Base-by-base conservation (phyloP, 2,888 invertebrate species). In the Amblyteles armatorius region DNA sequence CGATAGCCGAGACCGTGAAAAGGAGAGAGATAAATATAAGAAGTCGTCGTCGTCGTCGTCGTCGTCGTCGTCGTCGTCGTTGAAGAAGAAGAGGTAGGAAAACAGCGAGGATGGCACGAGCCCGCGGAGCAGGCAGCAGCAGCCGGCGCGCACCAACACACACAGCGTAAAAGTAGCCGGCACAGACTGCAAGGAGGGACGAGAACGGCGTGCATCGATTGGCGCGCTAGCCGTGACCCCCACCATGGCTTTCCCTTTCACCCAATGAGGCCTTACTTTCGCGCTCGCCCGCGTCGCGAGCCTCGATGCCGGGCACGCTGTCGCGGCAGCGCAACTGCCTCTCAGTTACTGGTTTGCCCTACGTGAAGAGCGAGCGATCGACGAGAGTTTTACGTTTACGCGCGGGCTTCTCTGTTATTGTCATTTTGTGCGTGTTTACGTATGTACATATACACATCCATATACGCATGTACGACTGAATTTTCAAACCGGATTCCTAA, bases 191-290 rank as follows among this genome's bases (percentile, higher is more conserved):
- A 72, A 73, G 83, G 88, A 87, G 89, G 90, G 89, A 88, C 88
- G 90, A 88, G 87, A 91, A 90, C 90, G 91, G 90, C 88, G 92
- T 89, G 90, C 93, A 93, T 94, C 93, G 94, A 93, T 93, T 94
- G 93, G 93, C 91, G 92, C 92, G 88, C 91, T 93, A 93, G 93
- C 93, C 93, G 90, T 93, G 93, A 93, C 93, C 93, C 93, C 94
- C 94, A 94, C 93, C 93, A 93, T 88, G 85, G 93, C 93, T 94
- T 94, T 94, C 94, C 91, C 94, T 94, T 94, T 94, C 94, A 94
- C 92, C 93, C 94, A 93, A 93, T 94, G 91, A 93, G 93, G 90
- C 91, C 92, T 93, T 93, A 93, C 94, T 93, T 94, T 94, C 93
- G 93, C 93, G 92, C 90, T 93, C 92, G 92, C 89, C 90, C 90